Base-by-base conservation (phyloP, 1,140 invertebrate genomes). In the Prorops nasuta region DNA sequence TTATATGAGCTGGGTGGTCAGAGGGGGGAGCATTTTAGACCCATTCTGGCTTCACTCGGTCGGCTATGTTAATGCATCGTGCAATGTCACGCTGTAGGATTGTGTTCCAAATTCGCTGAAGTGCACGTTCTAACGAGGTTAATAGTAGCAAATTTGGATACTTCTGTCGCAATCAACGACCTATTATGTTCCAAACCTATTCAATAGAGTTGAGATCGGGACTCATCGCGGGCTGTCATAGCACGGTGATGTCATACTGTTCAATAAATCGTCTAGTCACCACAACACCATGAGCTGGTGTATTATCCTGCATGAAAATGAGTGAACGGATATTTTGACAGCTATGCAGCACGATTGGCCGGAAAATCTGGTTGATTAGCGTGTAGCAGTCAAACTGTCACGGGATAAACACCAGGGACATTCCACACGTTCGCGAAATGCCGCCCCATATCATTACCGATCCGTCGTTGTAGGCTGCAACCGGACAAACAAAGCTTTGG, bases 281-380 rank as follows among this genome's bases (percentile, higher is more conserved):
- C n/a, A n/a, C 22, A 22, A 35, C 34, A 16, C 10, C 37, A 20
- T 77, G 71, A 37, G 66, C 53, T 18, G 52, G 50, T 15, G 72
- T 69, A 54, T 71, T 74, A 51, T 71, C 71, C 40, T 77, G 67
- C 54, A 65, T 58, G 51, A 64, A 71, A 44, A 59, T 55, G 44
- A 65, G 60, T 39, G 58, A 3, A 18, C 39, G 21, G 56, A 57
- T 17, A 65, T 63, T 49, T 54, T 54, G n/a, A 28, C 41, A 36
- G 50, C 40, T 58, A 35, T 58, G 59, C 22, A 66, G 52, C 42
- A 67, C 58, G 54, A 58, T 42, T 14, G 35, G 37, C 37, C 19
- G 51, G 15, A 65, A 55, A 44, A 64, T 59, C 28, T 62, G 50
- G 43, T 54, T 18, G 31, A 72, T 60, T 63, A 70, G 50, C 47